phyloP scores from a whole-genome alignment of 2,113 vertebrate species.

The Ivindomyrus marchei region DNA sequence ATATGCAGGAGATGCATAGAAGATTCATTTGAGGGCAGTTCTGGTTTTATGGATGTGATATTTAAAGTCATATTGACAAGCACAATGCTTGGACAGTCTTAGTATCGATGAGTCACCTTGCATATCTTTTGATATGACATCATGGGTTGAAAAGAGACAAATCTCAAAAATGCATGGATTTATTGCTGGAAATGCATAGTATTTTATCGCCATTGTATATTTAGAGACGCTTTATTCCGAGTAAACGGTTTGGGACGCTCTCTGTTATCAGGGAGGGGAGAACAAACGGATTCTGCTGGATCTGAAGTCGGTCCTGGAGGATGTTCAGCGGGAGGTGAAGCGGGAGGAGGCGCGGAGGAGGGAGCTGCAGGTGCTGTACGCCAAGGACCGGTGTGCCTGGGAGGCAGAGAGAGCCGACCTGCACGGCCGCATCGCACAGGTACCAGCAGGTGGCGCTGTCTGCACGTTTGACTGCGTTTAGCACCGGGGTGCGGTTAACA shows the following conservation, averaged over 20 bases:
- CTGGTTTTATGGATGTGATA: not conserved
- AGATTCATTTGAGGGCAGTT: not conserved
- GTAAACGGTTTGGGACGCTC: not conserved
- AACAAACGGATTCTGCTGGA: conserved; percentile 57
- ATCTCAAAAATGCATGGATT: not conserved
- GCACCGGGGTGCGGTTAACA: not conserved
- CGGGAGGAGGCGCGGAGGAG: conserved; percentile 57
- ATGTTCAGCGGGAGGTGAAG: conserved; percentile 58
- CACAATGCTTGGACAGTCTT: not conserved
- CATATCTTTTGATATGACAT: not conserved
- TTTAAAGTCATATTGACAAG: not conserved
- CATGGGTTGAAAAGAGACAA: not conserved
- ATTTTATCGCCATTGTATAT: not conserved
- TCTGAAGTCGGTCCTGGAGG: conserved; percentile 58
- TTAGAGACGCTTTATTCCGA: not conserved
- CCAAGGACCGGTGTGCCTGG: conserved; percentile 57
- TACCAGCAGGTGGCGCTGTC: conserved; percentile 20
- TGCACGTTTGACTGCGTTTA: not conserved
- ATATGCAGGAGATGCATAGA: not conserved
- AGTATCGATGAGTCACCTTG: not conserved
- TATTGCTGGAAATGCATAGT: not conserved
- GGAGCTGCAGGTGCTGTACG: conserved; percentile 61
- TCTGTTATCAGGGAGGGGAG: conserved; percentile 54
- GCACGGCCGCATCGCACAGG: conserved; percentile 59
- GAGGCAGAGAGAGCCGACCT: conserved; percentile 62